Base-by-base conservation (phyloP, 2,113 vertebrate species). In the Pao palembangensis region DNA sequence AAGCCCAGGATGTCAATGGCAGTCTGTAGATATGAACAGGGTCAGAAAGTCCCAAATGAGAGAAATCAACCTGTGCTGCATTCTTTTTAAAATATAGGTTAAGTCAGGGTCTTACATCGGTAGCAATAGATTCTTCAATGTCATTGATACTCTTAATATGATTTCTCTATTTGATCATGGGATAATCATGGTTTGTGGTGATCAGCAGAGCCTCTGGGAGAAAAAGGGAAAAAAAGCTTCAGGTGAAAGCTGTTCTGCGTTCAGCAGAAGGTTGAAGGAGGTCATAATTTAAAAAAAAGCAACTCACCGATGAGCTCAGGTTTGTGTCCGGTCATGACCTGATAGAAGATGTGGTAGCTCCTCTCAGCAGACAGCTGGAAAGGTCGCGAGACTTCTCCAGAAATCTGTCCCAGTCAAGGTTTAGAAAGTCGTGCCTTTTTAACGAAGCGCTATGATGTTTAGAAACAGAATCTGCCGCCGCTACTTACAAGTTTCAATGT, bases 281-380 rank as follows among this genome's bases (percentile, higher is more conserved):
- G 19, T 10, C 54, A 38, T 50, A 1, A 28, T 3, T 28, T 28
- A 1, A 4, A 46, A 1, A 16, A 31, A 49, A 2, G n/a, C 12
- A 13, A 49, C 34, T 13, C 49, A 91, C 90, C 90, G 3, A 90
- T 62, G 38, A 90, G 71, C 66, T 90, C 87, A 49, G 90, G 86
- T 61, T 86, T 90, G 88, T 91, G 81, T 11, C 89, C 90, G 0
- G 90, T 91, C 41, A 60, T 71, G 34, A 91, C 83, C 80, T 91
- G 89, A 47, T 91, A 91, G 87, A 91, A 91, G 78, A 91, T 91
- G 72, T 91, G 90, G 79, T 91, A 91, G 72, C 90, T 90, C 60
- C 90, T 91, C 84, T 91, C 90, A 73, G 90, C 90, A 52, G 86
- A 90, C 64, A 90, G 82, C 83, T 91, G 90, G 90, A 78, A 86